Percentiles rank a stretch among this genome's conserved stretches.
phyloP scores from a whole-genome alignment of 2,888 invertebrate genomes.

The Hartigia nigra region DNA sequence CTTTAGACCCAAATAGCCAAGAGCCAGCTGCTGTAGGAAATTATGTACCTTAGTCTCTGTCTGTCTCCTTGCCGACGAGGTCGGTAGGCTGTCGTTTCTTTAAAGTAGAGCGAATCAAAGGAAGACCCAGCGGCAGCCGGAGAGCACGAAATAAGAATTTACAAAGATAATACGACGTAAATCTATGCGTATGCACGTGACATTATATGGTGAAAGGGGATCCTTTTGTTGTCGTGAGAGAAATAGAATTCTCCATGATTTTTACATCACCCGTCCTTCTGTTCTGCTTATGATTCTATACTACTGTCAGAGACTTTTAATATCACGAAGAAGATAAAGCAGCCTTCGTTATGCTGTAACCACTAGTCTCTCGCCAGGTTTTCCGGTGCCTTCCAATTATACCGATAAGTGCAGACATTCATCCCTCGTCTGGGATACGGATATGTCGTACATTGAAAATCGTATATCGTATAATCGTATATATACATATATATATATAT shows the following conservation, averaged over 20 bases:
- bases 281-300: background rate
- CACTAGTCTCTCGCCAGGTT: background rate
- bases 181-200: background rate
- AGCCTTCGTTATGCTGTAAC: background rate
- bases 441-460: background rate
- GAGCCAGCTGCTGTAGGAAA: conserved; percentile 5
- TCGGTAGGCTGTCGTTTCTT: background rate
- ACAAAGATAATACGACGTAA: background rate
- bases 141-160: background rate
- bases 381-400: conserved; percentile 10
- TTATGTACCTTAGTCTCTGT: background rate
- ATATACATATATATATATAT: background rate
- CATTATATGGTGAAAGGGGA: background rate
- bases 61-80: background rate
- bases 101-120: background rate
- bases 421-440: background rate
- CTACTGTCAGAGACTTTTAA: background rate
- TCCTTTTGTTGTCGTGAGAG: background rate
- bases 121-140: background rate
- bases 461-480: background rate
- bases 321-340: background rate
- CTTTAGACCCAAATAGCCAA: conserved; percentile 43
- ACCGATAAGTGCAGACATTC: conserved; percentile 6
- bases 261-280: background rate
- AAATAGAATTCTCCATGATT: background rate